A percentile compares a stretch with the other conserved stretches of the same genome.
Conservation (phyloP, 2,888 invertebrate genomes). For the Callosobruchus maculatus region DNA sequence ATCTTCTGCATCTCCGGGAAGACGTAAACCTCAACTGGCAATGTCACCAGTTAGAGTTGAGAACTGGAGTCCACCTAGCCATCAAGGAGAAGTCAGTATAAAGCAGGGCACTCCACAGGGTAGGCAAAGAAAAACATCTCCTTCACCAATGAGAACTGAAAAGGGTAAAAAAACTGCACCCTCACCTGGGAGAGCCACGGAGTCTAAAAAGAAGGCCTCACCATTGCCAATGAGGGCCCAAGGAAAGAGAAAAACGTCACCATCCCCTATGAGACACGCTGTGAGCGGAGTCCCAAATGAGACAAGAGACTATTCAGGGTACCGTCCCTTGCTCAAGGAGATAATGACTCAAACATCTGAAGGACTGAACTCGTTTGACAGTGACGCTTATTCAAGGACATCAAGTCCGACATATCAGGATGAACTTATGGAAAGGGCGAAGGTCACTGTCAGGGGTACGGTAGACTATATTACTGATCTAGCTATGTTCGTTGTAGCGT, state of each 20-base stretch:
- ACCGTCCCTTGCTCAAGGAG: constrained; percentile 39
- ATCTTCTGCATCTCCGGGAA: constrained; percentile 3
- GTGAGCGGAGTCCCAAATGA: background rate
- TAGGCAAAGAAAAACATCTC: constrained; percentile 11
- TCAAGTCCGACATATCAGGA: constrained; percentile 43
- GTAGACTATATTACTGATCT: constrained; percentile 73
- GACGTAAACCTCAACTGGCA: constrained; percentile 9
- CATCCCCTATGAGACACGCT: constrained; percentile 18
- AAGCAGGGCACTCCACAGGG: background rate
- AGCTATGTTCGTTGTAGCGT: constrained; percentile 69
- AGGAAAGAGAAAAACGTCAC: constrained; percentile 12
- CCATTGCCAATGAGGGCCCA: constrained; percentile 23
- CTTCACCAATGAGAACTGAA: constrained; percentile 18
- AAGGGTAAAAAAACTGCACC: constrained; percentile 2
- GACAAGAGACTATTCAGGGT: background rate
- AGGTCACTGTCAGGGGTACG: constrained; percentile 64
- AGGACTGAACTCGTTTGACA: constrained; percentile 41
- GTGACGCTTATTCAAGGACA: constrained; percentile 19
- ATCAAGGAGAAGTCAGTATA: background rate
- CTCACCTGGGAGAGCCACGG: constrained; percentile 4
- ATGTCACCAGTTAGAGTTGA: constrained; percentile 25
- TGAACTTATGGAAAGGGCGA: constrained; percentile 60
- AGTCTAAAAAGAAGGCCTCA: constrained; percentile 20
- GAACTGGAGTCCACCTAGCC: constrained; percentile 18
- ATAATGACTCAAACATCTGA: constrained; percentile 46